These are phyloP conservation scores for Oegoconia quadripuncta DNA, from an alignment of 2,888 invertebrate genomes.

Conservation along the genomic window DNA sequence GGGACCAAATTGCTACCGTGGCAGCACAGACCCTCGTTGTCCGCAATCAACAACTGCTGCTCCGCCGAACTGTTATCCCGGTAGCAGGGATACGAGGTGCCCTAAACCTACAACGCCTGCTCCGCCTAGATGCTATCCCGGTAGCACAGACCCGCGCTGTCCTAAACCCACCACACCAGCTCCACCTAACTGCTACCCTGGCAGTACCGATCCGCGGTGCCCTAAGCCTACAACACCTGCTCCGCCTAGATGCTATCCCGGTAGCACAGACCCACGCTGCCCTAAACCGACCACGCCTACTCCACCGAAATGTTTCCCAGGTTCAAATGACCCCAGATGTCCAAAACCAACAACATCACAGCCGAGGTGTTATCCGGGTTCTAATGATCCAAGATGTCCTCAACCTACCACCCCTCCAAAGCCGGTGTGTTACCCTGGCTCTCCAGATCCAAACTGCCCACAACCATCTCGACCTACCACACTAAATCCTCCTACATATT, in stretches of 20 bases:
- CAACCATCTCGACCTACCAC: slow-evolving; percentile 28
- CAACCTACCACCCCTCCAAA: slow-evolving; percentile 21
- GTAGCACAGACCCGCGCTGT: slow-evolving; percentile 32
- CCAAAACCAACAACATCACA: slow-evolving; percentile 20
- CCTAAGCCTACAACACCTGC: slow-evolving; percentile 30
- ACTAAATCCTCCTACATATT: slow-evolving; percentile 25
- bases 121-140: slow-evolving; percentile 36
- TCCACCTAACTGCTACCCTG: slow-evolving; percentile 35
- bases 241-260: slow-evolving; percentile 35
- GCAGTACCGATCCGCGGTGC: slow-evolving; percentile 34
- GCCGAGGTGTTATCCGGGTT: slow-evolving; percentile 30
- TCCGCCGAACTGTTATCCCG: slow-evolving; percentile 37
- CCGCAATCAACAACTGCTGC: slow-evolving; percentile 28
- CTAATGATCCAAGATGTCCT: slow-evolving; percentile 34
- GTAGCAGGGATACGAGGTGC: slow-evolving; percentile 27
- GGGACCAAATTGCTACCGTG: slow-evolving; percentile 29
- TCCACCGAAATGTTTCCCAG: slow-evolving; percentile 31
- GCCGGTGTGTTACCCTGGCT: slow-evolving; percentile 35
- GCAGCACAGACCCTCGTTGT: slow-evolving; percentile 25
- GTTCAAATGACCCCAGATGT: slow-evolving; percentile 31
- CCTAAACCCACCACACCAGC: slow-evolving; percentile 27
- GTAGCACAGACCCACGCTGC: slow-evolving; percentile 34
- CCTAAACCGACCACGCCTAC: slow-evolving; percentile 25
- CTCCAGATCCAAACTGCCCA: slow-evolving; percentile 34
- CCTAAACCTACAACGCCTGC: slow-evolving; percentile 28